phyloP scores from a whole-genome alignment of 2,797 vertebrate genomes.

The Cyclura pinguis region DNA sequence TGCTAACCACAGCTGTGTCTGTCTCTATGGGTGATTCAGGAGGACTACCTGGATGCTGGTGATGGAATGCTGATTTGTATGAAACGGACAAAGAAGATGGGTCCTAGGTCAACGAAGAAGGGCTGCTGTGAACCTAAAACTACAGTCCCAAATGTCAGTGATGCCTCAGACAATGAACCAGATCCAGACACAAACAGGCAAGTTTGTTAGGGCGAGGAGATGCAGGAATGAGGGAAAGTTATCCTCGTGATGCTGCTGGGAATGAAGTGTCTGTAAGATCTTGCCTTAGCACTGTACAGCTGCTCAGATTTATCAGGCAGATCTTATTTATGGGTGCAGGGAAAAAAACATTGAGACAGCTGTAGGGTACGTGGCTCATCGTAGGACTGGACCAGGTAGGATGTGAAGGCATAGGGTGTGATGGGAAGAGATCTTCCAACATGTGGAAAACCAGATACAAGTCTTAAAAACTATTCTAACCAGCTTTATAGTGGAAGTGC shows the following conservation, averaged over 20 bases:
- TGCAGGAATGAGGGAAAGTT: not conserved
- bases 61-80: slow-evolving; percentile 36
- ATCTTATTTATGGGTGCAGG: no score
- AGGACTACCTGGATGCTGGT: slow-evolving; percentile 8
- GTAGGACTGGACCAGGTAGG: no score
- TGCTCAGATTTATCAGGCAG: no score
- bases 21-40: not conserved
- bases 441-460: no score
- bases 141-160: not conserved
- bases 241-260: not conserved
- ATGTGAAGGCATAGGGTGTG: no score
- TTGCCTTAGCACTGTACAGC: not conserved
- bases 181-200: not conserved
- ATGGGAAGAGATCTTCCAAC: no score
- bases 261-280: not conserved
- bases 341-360: no score
- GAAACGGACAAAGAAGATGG: slow-evolving; percentile 21
- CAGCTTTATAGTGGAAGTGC: no score
- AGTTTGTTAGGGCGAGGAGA: not conserved
- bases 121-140: not conserved
- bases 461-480: no score
- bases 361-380: no score
- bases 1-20: not conserved
- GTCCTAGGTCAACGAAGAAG: not conserved
- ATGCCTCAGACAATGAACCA: not conserved